Evolutionary conservation across 2,797 vertebrate species (phyloP).

Genomic region (Streptopelia turtur): DNA sequence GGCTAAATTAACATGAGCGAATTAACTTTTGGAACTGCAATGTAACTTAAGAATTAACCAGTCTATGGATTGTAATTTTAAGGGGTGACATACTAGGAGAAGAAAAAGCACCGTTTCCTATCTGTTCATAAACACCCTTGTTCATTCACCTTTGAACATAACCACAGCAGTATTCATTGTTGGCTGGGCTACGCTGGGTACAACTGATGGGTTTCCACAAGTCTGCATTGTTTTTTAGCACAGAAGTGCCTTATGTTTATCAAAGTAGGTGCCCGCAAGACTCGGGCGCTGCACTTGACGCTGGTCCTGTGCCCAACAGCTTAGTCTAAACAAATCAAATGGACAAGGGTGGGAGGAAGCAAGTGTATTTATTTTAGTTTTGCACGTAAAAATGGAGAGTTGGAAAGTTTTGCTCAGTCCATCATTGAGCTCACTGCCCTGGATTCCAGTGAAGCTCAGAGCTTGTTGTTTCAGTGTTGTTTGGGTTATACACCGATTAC

Average conservation of each 20-base stretch:
- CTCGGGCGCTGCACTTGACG: neutral
- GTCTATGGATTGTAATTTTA: neutral
- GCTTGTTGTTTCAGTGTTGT: neutral
- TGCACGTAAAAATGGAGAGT: neutral
- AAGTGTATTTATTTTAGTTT: neutral
- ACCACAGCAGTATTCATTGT: neutral
- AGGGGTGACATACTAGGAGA: neutral
- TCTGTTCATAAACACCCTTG: neutral
- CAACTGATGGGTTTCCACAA: neutral
- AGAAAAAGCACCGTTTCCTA: neutral
- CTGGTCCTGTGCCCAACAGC: neutral
- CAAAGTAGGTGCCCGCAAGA: neutral
- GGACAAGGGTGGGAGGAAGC: neutral
- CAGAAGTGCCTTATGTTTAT: neutral
- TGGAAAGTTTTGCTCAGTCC: slow-evolving; percentile 7
- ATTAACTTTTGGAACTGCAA: neutral
- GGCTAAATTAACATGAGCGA: neutral
- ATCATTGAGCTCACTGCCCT: neutral
- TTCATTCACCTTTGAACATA: neutral
- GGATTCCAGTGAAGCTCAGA: neutral
- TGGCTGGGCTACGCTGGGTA: neutral
- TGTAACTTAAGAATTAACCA: neutral
- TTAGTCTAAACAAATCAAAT: neutral
- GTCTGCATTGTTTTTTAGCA: neutral
- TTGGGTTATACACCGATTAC: neutral